phyloP scores from a whole-genome alignment of 2,888 invertebrate genomes.

The Nysson spinosus region DNA sequence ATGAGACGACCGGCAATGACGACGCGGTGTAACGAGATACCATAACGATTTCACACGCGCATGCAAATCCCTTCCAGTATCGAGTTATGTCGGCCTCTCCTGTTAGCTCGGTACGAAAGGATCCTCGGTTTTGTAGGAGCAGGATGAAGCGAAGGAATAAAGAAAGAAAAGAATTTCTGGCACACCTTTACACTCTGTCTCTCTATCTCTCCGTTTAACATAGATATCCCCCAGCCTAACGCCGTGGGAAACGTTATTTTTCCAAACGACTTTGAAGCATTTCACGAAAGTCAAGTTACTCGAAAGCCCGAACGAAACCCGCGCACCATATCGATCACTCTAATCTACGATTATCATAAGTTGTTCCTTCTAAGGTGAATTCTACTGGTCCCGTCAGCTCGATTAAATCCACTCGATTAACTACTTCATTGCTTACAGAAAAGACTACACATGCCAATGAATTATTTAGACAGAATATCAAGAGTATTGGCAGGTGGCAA shows the following conservation, averaged over 20 bases:
- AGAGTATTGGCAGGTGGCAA: too few relatives aligned
- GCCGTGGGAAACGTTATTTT: conserved; percentile 50
- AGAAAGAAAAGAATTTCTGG: conserved; percentile 21
- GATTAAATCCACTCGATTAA: too few relatives aligned
- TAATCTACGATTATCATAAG: too few relatives aligned
- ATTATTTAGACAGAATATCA: too few relatives aligned
- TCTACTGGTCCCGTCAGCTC: too few relatives aligned
- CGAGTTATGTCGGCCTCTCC: conserved; percentile 41
- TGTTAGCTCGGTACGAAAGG: conserved; percentile 23
- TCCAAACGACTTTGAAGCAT: conserved; percentile 10
- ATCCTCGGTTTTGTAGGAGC: conserved; percentile 21
- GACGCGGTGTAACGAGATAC: conserved; percentile 48
- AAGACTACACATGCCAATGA: too few relatives aligned
- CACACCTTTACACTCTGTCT: too few relatives aligned
- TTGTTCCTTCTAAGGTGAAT: too few relatives aligned
- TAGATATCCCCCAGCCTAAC: conserved; percentile 33
- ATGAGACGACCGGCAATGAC: conserved; percentile 26
- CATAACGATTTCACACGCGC: conserved; percentile 51
- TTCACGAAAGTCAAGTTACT: conserved; percentile 5
- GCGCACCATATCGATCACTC: too few relatives aligned
- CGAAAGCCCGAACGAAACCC: background rate
- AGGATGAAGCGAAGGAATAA: conserved; percentile 3
- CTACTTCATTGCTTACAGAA: too few relatives aligned
- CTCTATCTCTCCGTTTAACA: conserved; percentile 26
- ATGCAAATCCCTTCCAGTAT: conserved; percentile 47